Base-by-base conservation (phyloP, 2,888 invertebrate genomes). In the Xanthorhoe spadicearia region DNA sequence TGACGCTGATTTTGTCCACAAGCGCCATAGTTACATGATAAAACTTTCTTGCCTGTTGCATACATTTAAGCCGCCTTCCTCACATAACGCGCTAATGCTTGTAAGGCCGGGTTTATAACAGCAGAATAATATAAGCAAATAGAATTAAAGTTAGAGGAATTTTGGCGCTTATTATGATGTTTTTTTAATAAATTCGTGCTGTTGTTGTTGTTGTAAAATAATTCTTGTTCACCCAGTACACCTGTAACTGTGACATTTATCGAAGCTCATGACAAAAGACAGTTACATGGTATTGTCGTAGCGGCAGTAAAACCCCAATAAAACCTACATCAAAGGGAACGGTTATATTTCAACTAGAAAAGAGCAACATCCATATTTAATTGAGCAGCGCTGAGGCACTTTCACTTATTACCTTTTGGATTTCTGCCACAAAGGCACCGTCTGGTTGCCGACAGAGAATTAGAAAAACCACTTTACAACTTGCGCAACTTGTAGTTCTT, bases 261-360 rank as follows among this genome's bases (percentile, higher is more conserved):
- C 49, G 54, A 64, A 61, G 50, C 57, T 51, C 53, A 50, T 64
- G 64, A 59, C 56, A 64, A 58, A 64, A 61, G 57, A 57, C 64
- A 61, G 57, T 53, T 38, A 73, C 74, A 69, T 75, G 71, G 74
- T 74, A 79, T 80, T 79, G 79, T 75, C 74, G 75, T 71, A 61
- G 72, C 60, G 74, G 74, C 77, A 77, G 77, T 85, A 86, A 85
- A 85, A 84, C 78, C 80, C 77, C 83, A 77, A 82, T 85, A 85
- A 84, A 85, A 81, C 73, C 74, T 74, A 75, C 78, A 79, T 79
- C 79, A 78, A 74, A 79, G 74, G 74, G 70, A 74, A 74, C 76
- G 77, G 77, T 84, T 82, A 82, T 80, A 79, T 82, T 77, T 78
- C 79, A 79, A 77, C 74, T 74, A 79, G 73, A 74, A 76, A 74